Conservation (phyloP, 2,113 vertebrate genomes). For the Pycnonotus jocosus region DNA sequence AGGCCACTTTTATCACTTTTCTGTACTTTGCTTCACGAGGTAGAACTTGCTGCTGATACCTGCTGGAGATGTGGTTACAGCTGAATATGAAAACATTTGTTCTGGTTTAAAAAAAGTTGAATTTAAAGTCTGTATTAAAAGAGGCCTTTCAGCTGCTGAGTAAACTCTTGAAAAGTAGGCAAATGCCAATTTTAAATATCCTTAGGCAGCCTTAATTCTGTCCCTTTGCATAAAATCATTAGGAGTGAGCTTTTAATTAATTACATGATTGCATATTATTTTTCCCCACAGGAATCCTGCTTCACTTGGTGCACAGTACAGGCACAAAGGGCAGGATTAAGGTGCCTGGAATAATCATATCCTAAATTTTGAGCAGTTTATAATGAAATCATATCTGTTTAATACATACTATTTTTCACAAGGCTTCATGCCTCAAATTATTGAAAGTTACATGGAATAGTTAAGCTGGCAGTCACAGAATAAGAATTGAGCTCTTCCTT, state of each 20-base stretch:
- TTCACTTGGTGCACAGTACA: not conserved
- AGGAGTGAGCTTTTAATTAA: slow-evolving; percentile 40
- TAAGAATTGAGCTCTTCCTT: not conserved
- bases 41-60: not conserved
- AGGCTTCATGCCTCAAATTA: not conserved
- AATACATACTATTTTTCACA: not conserved
- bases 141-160: not conserved
- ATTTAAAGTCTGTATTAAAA: not conserved
- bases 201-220: slow-evolving; percentile 40
- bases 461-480: not conserved
- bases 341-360: not conserved
- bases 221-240: slow-evolving; percentile 47
- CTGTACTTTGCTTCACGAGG: not conserved
- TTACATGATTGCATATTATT: slow-evolving; percentile 27
- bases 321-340: not conserved
- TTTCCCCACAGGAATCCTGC: slow-evolving; percentile 33
- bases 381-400: not conserved
- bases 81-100: not conserved
- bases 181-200: slow-evolving; percentile 45
- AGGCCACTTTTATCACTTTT: not conserved
- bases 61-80: not conserved
- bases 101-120: not conserved
- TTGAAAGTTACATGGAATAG: not conserved
- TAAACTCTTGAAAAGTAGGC: slow-evolving; percentile 18
- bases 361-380: not conserved